These are phyloP conservation scores for Hyphantria cunea DNA, from an alignment of 1,140 invertebrate genomes.

Conservation along the genomic window DNA sequence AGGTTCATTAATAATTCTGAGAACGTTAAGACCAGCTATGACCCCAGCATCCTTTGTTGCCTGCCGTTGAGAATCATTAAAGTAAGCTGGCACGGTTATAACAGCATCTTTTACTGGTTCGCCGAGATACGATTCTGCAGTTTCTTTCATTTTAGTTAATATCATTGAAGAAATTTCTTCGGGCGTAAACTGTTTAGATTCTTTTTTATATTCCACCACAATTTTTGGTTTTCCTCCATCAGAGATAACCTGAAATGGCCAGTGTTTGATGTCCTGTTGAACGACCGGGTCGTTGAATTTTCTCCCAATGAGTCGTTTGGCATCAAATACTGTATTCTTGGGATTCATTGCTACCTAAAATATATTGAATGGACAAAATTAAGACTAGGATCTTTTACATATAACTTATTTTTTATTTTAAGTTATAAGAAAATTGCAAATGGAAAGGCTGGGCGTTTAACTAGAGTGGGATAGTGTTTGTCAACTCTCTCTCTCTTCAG, in stretches of 20 bases:
- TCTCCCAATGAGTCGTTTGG: conserved; percentile 90
- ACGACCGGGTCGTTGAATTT: conserved; percentile 89
- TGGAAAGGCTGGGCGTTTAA: too few relatives aligned
- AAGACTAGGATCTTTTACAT: too few relatives aligned
- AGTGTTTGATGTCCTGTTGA: conserved; percentile 89
- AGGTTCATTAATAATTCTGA: conserved; percentile 92
- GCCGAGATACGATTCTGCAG: conserved; percentile 84
- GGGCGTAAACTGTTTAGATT: conserved; percentile 89
- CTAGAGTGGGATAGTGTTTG: too few relatives aligned
- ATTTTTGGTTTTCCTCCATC: conserved; percentile 88
- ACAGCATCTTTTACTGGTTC: conserved; percentile 85
- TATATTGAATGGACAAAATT: too few relatives aligned
- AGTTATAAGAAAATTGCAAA: too few relatives aligned
- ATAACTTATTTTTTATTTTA: too few relatives aligned
- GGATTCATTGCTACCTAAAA: conserved; percentile 90
- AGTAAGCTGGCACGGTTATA: conserved; percentile 87
- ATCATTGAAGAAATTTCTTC: conserved; percentile 96
- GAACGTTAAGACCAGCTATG: conserved; percentile 90
- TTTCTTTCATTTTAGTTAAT: conserved; percentile 88
- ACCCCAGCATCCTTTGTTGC: conserved; percentile 89
- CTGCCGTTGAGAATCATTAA: conserved; percentile 86
- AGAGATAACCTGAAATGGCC: conserved; percentile 89
- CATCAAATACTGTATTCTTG: conserved; percentile 91
- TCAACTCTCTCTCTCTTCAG: too few relatives aligned
- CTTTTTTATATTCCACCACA: conserved; percentile 90